These are phyloP conservation scores for Microcebus murinus DNA, from an alignment of 2,113 vertebrate species.

Conservation along the genomic window DNA sequence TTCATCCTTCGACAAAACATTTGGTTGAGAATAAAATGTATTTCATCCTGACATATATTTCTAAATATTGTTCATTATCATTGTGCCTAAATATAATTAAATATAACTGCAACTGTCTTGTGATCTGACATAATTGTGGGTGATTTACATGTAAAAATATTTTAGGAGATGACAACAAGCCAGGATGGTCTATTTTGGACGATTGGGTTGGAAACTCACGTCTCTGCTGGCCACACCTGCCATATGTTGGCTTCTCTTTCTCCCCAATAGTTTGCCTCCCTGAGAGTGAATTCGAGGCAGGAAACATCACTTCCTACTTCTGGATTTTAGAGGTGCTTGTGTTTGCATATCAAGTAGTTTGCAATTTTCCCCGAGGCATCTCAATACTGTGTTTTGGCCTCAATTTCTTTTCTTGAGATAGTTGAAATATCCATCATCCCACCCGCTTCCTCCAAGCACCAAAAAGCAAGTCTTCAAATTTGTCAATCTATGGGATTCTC, in stretches of 20 bases:
- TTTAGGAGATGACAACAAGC: conserved; percentile 50
- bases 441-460: background rate
- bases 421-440: background rate
- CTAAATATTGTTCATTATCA: conserved; percentile 42
- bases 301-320: conserved; percentile 36
- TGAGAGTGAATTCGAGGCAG: conserved; percentile 52
- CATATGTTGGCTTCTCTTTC: conserved; percentile 43
- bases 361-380: background rate
- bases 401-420: background rate
- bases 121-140: conserved; percentile 55
- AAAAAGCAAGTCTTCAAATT: background rate
- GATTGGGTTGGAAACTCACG: background rate
- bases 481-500: background rate
- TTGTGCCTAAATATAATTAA: conserved; percentile 69
- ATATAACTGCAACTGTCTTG: conserved; percentile 45
- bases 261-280: conserved; percentile 58
- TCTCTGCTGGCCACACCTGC: conserved; percentile 73
- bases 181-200: conserved; percentile 62
- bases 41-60: conserved; percentile 62
- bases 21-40: conserved; percentile 65
- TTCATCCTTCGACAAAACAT: conserved; percentile 54
- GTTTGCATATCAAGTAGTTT: conserved; percentile 45
- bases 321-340: conserved; percentile 36
- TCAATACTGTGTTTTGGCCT: background rate
- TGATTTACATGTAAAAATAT: conserved; percentile 58